Conservation (phyloP, 2,113 vertebrate genomes). For the Brevimyrus niger region DNA sequence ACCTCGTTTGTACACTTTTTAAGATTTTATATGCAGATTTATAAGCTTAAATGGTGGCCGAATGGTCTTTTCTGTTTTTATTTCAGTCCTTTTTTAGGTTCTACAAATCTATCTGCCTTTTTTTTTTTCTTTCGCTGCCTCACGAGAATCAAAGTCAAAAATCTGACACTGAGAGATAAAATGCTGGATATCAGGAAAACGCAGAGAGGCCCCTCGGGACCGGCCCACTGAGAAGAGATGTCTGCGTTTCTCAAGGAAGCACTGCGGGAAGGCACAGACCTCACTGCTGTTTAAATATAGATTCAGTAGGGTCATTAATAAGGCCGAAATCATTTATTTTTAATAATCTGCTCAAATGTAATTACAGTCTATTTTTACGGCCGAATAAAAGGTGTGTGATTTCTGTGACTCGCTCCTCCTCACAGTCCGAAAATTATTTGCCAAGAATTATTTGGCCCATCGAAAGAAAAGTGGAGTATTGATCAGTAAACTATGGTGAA, state of each 20-base stretch:
- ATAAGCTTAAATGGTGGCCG: neutral
- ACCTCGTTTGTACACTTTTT: neutral
- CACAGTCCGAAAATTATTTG: neutral
- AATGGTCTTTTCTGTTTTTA: neutral
- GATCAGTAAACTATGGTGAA: neutral
- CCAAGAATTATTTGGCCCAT: neutral
- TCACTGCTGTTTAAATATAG: constrained; percentile 51
- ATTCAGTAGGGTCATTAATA: constrained; percentile 58
- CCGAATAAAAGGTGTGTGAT: constrained; percentile 39
- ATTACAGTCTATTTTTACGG: constrained; percentile 71
- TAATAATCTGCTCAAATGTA: constrained; percentile 69
- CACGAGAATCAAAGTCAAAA: neutral
- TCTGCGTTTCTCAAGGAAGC: constrained; percentile 41
- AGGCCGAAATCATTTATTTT: constrained; percentile 76
- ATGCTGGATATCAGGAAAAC: neutral
- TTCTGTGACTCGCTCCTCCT: constrained; percentile 33
- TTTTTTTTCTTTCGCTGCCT: neutral
- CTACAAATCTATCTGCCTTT: neutral
- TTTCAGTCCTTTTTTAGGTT: neutral
- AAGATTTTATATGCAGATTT: neutral
- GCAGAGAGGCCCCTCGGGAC: neutral
- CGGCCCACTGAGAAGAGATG: neutral
- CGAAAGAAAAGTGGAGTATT: neutral
- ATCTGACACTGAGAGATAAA: neutral
- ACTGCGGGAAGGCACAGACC: constrained; percentile 33